These are phyloP conservation scores for Myxocyprinus asiaticus DNA, from an alignment of 2,113 vertebrate genomes.

Conservation along the genomic window DNA sequence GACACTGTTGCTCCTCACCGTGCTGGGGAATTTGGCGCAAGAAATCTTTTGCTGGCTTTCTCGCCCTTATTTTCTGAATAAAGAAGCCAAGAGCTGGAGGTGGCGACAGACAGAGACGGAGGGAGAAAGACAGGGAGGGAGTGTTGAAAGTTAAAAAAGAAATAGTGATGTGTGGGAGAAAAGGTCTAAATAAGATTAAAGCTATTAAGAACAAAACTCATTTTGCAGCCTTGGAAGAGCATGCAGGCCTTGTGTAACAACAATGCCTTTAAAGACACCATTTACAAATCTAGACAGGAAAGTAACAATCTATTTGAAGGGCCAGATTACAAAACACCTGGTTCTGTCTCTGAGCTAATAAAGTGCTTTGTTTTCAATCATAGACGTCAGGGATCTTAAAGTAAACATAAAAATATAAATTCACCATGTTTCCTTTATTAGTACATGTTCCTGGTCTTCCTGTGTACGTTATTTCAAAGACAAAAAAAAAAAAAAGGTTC, in stretches of 20 bases:
- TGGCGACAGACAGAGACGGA: slow-evolving; percentile 42
- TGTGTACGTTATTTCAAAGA: too few relatives aligned
- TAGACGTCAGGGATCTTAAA: too few relatives aligned
- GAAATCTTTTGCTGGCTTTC: not conserved
- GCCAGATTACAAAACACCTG: not conserved
- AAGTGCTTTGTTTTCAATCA: too few relatives aligned
- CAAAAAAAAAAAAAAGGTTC: too few relatives aligned
- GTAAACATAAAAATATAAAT: too few relatives aligned
- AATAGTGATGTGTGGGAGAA: slow-evolving; percentile 25
- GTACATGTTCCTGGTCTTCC: too few relatives aligned
- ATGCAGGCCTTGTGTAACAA: too few relatives aligned
- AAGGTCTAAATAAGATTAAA: slow-evolving; percentile 24
- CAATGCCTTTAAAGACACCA: not conserved
- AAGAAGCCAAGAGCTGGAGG: slow-evolving; percentile 47
- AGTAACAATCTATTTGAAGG: not conserved
- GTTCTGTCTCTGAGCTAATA: not conserved
- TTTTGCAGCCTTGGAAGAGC: slow-evolving; percentile 70
- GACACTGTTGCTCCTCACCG: slow-evolving; percentile 18
- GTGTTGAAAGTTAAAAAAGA: slow-evolving; percentile 6
- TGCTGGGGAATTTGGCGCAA: slow-evolving; percentile 29
- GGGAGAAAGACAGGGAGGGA: slow-evolving; percentile 32
- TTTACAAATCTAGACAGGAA: not conserved
- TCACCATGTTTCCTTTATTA: too few relatives aligned
- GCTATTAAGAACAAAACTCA: slow-evolving; percentile 15
- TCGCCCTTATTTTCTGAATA: slow-evolving; percentile 28